A percentile compares a stretch with the other conserved stretches of the same genome.
These are phyloP conservation scores for Colostygia pectinataria DNA, from an alignment of 2,888 invertebrate genomes.

Conservation along the genomic window DNA sequence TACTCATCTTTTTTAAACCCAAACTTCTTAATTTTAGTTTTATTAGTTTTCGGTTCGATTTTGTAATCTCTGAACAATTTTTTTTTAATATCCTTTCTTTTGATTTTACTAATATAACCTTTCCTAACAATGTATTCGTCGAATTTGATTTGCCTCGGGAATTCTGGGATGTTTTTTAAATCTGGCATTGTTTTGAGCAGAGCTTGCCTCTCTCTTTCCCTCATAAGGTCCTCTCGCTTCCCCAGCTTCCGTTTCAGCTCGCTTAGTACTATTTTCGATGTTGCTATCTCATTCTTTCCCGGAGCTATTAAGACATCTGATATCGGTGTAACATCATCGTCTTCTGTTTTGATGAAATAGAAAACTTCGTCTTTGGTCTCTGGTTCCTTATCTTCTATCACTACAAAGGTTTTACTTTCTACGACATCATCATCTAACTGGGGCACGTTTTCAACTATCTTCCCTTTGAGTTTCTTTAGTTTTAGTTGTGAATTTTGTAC, in stretches of 20 bases:
- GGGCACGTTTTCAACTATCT: conserved; percentile 39
- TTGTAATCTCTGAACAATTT: conserved; percentile 42
- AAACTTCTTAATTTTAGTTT: conserved; percentile 41
- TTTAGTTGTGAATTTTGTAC: conserved; percentile 66
- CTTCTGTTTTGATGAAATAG: conserved; percentile 72
- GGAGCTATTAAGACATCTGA: conserved; percentile 63
- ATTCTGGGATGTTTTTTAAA: conserved; percentile 65
- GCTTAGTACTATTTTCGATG: conserved; percentile 63
- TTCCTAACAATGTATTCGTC: conserved; percentile 55
- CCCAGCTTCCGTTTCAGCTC: conserved; percentile 73
- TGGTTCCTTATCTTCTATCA: conserved; percentile 63
- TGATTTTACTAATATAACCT: conserved; percentile 62
- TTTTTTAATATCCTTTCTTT: conserved; percentile 33
- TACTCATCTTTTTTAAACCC: conserved; percentile 46
- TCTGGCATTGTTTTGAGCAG: conserved; percentile 75
- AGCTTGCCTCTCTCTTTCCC: conserved; percentile 75
- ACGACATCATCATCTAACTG: conserved; percentile 42
- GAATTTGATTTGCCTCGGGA: conserved; percentile 68
- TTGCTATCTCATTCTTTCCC: conserved; percentile 65
- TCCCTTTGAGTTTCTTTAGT: conserved; percentile 64
- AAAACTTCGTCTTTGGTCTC: conserved; percentile 75
- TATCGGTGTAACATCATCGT: conserved; percentile 46
- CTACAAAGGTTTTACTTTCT: conserved; percentile 48
- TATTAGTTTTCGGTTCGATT: conserved; percentile 35
- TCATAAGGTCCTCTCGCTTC: conserved; percentile 74